Base-by-base conservation (phyloP, 1,140 invertebrate genomes). In the Zophobas atratus region DNA sequence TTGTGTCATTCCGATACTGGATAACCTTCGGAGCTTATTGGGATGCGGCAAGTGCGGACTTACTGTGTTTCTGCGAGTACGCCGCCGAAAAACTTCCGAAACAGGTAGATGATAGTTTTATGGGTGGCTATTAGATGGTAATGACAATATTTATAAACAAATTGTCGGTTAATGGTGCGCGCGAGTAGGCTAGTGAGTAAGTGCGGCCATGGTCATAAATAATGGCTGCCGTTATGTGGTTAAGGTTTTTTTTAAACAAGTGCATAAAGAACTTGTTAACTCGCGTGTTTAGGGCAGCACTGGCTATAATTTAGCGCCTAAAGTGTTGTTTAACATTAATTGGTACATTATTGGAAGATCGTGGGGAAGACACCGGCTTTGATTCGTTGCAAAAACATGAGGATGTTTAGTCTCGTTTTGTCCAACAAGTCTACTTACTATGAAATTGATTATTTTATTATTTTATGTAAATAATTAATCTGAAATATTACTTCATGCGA, bases 241-340 rank as follows among this genome's bases (percentile, higher is more conserved):
- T 63, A 63, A 63, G 6, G 36, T 63, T 67, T 67, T 20, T 67
- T 67, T 67, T n/a, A 67, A 67, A 39, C 57, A 63, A 67, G 60
- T 43, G 60, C 36, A 67, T 39, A 39, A 41, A 41, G 60, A 67
- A 32, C 60, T 38, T 43, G 60, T 43, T 20, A 39, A 38, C 38
- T 67, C 36, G 57, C 36, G 49, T 20, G 49, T 51, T 46, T 51
- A 20, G 49, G 49, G 20, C 49, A 3, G 6, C 43, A 46, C 6
- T 46, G 20, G 43, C 6, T 46, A 46, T 46, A 46, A 46, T 46
- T 46, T 46, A 20, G 49, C 20, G 49, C 49, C 20, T 51, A 51
- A 3, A 8, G 43, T 3, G 43, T 46, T 4, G 8, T 46, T 8
- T 3, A 46, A 3, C 43, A 46, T 4, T 4, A 46, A 46, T 3